Base-by-base conservation (phyloP, 2,113 vertebrate genomes). In the Arothron firmamentum region DNA sequence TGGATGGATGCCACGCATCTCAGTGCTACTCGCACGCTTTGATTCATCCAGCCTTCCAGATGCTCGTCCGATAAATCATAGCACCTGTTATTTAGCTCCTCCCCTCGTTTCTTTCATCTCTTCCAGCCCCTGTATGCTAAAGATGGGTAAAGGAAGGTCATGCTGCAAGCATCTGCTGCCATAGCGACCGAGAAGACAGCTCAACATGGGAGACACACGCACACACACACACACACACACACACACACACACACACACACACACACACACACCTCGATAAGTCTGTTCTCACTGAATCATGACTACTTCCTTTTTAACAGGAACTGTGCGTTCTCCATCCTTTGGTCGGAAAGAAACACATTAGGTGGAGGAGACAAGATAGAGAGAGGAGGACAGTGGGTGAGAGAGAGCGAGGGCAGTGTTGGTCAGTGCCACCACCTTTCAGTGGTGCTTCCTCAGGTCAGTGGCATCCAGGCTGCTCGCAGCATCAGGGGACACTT, bases 261-360 rank as follows among this genome's bases (percentile, higher is more conserved):
- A 47, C 23, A 13, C 28, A 54, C 25, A 55, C 28, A 55, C n/a
- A 18, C 25, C 25, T 28, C 28, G 18, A 3, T 34, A 31, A 47
- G 67, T 67, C 60, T 69, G 67, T 70, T 82, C 52, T 63, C 66
- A 58, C 59, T 78, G 68, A 76, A 56, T 85, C 72, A 71, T 56
- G 46, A 64, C 59, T 23, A 62, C 43, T 75, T 83, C 60, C 74
- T 70, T 55, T 70, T 72, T 81, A 56, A 55, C 72, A 62, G 60
- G 58, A 77, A 66, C 78, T 69, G 43, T 23, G 43, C 61, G 79
- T 83, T 71, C 73, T 76, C 66, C 2, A 1, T 59, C 69, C 50
- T 61, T 53, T 38, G 34, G 11, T 38, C 34, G 52, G 67, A 72
- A 73, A 62, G 31, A 65, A 59, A 58, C 25, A 55, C 62, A 55